Evolutionary conservation across 2,113 vertebrate genomes (phyloP), one percentile per base, ranked within the genome.

Genomic region (Rhea pennata): DNA sequence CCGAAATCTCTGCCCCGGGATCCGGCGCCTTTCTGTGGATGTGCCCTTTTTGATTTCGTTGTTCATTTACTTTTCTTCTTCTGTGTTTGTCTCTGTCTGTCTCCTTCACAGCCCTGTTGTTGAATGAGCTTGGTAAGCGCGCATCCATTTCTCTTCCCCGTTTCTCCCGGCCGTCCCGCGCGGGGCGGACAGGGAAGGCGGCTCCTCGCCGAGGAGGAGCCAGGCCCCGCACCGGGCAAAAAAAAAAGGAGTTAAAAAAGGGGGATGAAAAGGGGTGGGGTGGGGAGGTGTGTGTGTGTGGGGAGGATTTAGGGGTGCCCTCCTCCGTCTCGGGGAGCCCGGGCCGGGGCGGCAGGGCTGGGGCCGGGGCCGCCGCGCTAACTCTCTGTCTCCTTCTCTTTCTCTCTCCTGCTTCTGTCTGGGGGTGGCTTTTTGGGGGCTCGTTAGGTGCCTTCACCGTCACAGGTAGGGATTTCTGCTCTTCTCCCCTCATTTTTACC

Each of bases 71-170:
- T 98, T 98, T 98, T 98, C 97, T 98, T 98, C 98, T 98, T 98
- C 98, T 98, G 95, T 98, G 97, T 98, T 98, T 98, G 98, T 98
- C 95, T 98, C 96, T 98, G 97, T 98, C 97, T 98, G 95, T 98
- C 98, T 98, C 96, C 95, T 98, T 97, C 98, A 98, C 98, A 98
- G 98, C 98, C 97, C 98, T 98, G 98, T 98, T 98, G 96, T 98
- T 98, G 97, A 98, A 97, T 98, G 98, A 98, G 98, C 97, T 98
- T 98, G 98, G 98, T 98, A 98, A 98, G 98, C 98, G 91, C 78
- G 85, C 97, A 97, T 98, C 98, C 91, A 73, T 98, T 97, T 97
- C 92, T 96, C 94, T 97, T 97, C 97, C 91, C 92, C 97, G 95
- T 98, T 96, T 96, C 86, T 80, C 84, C 93, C 81, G 64, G 88